Evolutionary conservation across 1,140 invertebrate species (phyloP), one percentile per base, ranked within the genome.

Genomic region (Halesus radiatus): DNA sequence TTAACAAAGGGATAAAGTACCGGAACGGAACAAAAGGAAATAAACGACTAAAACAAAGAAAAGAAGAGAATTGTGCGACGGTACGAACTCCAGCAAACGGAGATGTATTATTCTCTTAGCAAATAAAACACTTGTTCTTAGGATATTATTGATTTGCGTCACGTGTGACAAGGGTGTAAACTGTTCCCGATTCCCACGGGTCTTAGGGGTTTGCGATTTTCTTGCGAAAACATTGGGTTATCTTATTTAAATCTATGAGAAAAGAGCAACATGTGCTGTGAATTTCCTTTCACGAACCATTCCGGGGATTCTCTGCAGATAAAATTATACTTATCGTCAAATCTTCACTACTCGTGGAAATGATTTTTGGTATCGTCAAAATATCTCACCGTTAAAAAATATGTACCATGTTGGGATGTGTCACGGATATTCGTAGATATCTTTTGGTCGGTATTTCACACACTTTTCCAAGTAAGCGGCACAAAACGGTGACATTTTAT

Each of bases 171-270:
- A 73, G 81, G 81, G 81, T 83, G 81, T 78, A 83, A 79, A 78
- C 82, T 79, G 32, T 78, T 29, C 53, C 22, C 26, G 70, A 80
- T 79, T 83, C 82, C 79, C 82, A 80, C 79, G 82, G 64, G 82
- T 23, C 79, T 83, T 80, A 83, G 80, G 78, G 76, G 82, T 79
- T 83, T 81, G 79, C 82, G 78, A 81, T 79, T 76, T 70, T 66
- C 70, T 80, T 80, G 53, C 20, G 76, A 82, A 82, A 80, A 81
- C 77, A 81, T 74, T 70, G 77, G 70, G 78, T 83, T 81, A 83
- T 83, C 82, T 83, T 80, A 83, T 83, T 83, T 83, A 76, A 83
- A 83, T 83, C 82, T 76, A 80, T 72, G 53, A 76, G 54, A 62
- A 83, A 76, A 80, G 54, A 77, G 70, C 75, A 80, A 66, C 75